Conservation (phyloP, 2,113 vertebrate species). For the Chunga burmeisteri region DNA sequence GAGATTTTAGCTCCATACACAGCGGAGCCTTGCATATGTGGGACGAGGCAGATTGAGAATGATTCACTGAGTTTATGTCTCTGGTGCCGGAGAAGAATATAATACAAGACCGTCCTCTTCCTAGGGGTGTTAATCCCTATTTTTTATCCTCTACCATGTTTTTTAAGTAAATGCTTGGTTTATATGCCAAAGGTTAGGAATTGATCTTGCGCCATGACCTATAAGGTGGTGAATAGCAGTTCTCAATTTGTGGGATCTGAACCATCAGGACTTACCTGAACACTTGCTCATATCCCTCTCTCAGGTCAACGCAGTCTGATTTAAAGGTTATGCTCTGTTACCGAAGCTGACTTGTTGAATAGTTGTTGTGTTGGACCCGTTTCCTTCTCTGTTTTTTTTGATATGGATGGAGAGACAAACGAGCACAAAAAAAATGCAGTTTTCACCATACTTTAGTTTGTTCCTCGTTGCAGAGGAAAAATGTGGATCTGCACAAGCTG, state of each 20-base stretch:
- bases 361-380: background rate
- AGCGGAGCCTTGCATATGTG: accelerated
- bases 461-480: background rate
- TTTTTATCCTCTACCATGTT: background rate
- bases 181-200: background rate
- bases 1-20: background rate
- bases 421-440: background rate
- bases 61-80: background rate
- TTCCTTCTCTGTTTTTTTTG: background rate
- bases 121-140: background rate
- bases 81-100: background rate
- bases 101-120: background rate
- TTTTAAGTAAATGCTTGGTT: background rate
- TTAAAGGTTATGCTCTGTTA: background rate
- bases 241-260: background rate
- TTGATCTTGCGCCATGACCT: background rate
- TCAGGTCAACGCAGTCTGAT: background rate
- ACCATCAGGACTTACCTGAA: background rate
- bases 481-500: background rate
- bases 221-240: background rate
- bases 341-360: background rate
- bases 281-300: background rate
- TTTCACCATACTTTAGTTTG: background rate
- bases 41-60: background rate
- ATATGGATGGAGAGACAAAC: background rate